A percentile compares a stretch with the other conserved stretches of the same genome.
phyloP scores from a whole-genome alignment of 2,113 vertebrate genomes.

The Holacanthus passer region DNA sequence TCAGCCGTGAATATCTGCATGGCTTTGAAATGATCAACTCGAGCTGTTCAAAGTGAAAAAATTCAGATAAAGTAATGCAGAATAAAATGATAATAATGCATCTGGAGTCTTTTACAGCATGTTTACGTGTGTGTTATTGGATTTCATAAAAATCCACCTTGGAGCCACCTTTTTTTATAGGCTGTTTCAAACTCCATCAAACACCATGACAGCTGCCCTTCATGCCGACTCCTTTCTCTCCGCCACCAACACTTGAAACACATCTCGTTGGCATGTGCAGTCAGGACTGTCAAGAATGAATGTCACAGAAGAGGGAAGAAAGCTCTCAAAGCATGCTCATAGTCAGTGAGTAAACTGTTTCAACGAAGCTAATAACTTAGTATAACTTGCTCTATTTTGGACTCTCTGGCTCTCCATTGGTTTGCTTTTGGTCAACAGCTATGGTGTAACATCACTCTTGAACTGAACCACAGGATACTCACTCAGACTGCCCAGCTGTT shows the following conservation, averaged over 20 bases:
- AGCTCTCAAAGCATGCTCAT: too few relatives aligned
- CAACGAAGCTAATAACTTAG: too few relatives aligned
- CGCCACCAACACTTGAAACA: too few relatives aligned
- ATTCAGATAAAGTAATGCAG: neutral
- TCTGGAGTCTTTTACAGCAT: neutral
- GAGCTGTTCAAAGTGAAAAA: neutral
- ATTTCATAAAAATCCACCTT: slow-evolving; percentile 6
- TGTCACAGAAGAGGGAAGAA: too few relatives aligned
- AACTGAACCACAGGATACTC: slow-evolving; percentile 71
- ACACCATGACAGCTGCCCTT: neutral
- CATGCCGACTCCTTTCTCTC: neutral
- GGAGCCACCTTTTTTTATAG: neutral
- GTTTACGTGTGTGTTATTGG: neutral
- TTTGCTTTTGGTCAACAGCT: too few relatives aligned
- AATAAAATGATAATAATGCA: neutral
- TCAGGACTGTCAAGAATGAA: too few relatives aligned
- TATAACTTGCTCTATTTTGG: too few relatives aligned
- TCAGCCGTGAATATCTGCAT: neutral
- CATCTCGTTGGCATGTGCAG: neutral
- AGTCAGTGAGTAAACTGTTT: too few relatives aligned
- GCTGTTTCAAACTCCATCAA: neutral
- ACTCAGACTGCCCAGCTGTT: slow-evolving; percentile 94
- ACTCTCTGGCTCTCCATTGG: too few relatives aligned
- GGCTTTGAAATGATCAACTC: neutral
- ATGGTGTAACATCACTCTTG: too few relatives aligned